Evolutionary conservation across 2,888 invertebrate genomes (phyloP).

Genomic region (Ennomos erosarius): DNA sequence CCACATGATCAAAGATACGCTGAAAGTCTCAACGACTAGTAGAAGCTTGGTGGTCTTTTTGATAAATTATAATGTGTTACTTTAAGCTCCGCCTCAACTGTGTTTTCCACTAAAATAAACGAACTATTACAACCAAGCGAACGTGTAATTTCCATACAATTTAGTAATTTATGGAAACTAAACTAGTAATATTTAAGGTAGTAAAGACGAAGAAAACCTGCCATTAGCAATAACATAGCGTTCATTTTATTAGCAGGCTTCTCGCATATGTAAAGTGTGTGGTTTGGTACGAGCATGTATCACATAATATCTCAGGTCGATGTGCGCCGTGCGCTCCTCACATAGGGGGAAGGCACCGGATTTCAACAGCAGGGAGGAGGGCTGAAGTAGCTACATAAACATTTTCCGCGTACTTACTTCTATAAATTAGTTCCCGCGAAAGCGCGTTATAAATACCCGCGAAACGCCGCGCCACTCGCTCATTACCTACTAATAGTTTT

Average conservation of each 20-base stretch:
- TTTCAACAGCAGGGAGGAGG: constrained; percentile 73
- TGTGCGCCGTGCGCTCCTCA: constrained; percentile 42
- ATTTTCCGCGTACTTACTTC: constrained; percentile 84
- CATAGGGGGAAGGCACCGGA: constrained; percentile 67
- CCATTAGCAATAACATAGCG: constrained; percentile 38
- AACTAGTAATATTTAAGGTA: constrained; percentile 30
- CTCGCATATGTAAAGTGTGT: constrained; percentile 29
- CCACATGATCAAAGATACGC: constrained; percentile 23
- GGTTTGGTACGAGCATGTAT: constrained; percentile 33
- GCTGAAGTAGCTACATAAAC: constrained; percentile 75
- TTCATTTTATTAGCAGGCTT: constrained; percentile 28
- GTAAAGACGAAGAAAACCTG: constrained; percentile 33
- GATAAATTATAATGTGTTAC: constrained; percentile 4
- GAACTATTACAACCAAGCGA: constrained; percentile 11
- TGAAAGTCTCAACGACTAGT: constrained; percentile 13
- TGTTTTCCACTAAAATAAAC: constrained; percentile 1
- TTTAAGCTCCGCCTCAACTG: background rate
- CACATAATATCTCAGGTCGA: constrained; percentile 49
- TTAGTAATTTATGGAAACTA: constrained; percentile 39
- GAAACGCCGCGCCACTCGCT: constrained; percentile 73
- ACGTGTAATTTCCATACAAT: constrained; percentile 38
- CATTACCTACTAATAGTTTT: constrained; percentile 81
- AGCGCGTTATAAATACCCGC: constrained; percentile 81
- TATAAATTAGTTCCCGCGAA: constrained; percentile 84
- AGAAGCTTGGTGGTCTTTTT: constrained; percentile 16